phyloP scores from a whole-genome alignment of 2,888 invertebrate genomes.

The Microplitis deprimator region DNA sequence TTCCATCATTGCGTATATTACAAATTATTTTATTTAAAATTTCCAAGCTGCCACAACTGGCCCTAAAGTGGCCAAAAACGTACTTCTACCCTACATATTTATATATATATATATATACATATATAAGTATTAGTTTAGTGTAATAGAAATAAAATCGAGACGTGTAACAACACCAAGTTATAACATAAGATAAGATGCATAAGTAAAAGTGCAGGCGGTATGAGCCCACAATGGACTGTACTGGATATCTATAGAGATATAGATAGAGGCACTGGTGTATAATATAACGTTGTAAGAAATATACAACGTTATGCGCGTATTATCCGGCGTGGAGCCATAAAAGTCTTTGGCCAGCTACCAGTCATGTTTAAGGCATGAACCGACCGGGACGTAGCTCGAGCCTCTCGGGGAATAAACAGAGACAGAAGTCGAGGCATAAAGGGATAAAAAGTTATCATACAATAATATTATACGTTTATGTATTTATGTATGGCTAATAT shows the following conservation, averaged over 20 bases:
- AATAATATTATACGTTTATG: background rate
- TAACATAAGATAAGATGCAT: conserved; percentile 1
- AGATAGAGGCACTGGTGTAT: conserved; percentile 4
- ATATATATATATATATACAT: too few relatives aligned
- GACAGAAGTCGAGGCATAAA: background rate
- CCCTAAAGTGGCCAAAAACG: too few relatives aligned
- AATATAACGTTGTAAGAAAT: conserved; percentile 23
- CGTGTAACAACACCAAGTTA: background rate
- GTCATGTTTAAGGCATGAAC: conserved; percentile 59
- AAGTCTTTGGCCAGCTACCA: conserved; percentile 58
- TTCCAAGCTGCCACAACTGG: too few relatives aligned
- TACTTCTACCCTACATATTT: too few relatives aligned
- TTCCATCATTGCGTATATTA: too few relatives aligned
- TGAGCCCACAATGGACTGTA: background rate
- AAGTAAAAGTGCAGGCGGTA: background rate
- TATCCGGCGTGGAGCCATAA: conserved; percentile 54
- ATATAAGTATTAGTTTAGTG: background rate
- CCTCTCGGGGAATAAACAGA: background rate
- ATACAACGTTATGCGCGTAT: conserved; percentile 54
- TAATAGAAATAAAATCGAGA: background rate
- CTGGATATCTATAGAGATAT: conserved; percentile 15
- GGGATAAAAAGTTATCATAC: background rate
- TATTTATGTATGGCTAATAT: background rate
- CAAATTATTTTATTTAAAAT: too few relatives aligned
- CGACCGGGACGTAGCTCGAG: background rate